Evolutionary conservation across 2,113 vertebrate genomes (phyloP), one percentile per base, ranked within the genome.

Genomic region (Myotis davidii): DNA sequence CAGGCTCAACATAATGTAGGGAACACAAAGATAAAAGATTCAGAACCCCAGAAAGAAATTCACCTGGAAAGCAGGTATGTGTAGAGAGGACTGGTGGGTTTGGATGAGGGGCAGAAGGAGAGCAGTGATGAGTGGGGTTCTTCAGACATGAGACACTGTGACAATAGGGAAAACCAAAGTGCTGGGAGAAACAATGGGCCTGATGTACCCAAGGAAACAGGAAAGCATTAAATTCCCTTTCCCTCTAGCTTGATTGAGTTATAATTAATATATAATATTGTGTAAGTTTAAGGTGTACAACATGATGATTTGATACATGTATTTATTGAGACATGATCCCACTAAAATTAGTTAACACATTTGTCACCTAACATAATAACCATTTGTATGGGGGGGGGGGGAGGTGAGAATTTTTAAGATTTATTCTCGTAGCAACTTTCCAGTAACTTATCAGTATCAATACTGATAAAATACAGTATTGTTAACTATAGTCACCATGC

Each of bases 61-160:
- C 20, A 21, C 2, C 2, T 9, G 7, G 42, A 82, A 54, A 17
- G 14, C 20, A 88, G 59, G 23, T 4, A 4, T 5, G 4, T 0
- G 1, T 48, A 65, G 17, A 34, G 9, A 83, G 39, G 39, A 23
- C 27, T 13, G 12, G 13, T 78, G 67, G n/a, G 10, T 34, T 21
- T 42, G 65, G 25, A 76, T 27, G 42, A 37, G 5, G 39, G 8
- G 8, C 9, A 1, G 42, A 69, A 59, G 10, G 6, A 70, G 10
- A 27, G 11, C 17, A 61, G 48, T n/a, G 9, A 84, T 37, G 27
- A 21, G 2, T n/a, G n/a, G 12, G 32, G 37, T 9, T 0, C 0
- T 39, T 74, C 42, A 25, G 6, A 18, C 65, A 39, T 0, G 25
- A 54, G 0, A 14, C 11, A 2, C 56, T 13, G 2, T 59, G 77